phyloP scores from a whole-genome alignment of 2,888 invertebrate species.

The Phorcus lineatus region DNA sequence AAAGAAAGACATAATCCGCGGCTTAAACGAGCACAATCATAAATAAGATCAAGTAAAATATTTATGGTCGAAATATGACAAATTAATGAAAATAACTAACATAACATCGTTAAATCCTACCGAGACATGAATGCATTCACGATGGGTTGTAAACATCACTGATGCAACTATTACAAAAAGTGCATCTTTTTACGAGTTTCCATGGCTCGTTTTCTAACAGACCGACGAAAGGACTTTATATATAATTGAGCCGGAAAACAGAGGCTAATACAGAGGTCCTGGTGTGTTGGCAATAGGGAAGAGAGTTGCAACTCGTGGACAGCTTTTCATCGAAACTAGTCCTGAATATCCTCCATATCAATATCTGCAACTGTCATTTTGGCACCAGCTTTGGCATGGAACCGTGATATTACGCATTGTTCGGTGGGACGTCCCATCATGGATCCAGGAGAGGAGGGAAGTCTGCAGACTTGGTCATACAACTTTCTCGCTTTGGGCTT shows the following conservation, averaged over 20 bases:
- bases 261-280: not conserved
- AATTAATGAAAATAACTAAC: no score
- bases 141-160: no score
- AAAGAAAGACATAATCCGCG: no score
- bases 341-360: not conserved
- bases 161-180: no score
- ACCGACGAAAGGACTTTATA: not conserved
- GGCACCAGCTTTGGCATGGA: not conserved
- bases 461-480: not conserved
- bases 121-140: no score
- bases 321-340: not conserved
- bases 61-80: no score
- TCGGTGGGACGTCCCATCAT: not conserved
- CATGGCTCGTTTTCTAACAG: no score
- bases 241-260: not conserved
- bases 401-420: not conserved
- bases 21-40: no score
- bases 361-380: not conserved
- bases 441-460: not conserved
- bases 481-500: not conserved
- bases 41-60: no score
- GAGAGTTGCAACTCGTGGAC: not conserved
- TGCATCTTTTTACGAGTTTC: no score
- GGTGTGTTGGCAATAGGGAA: not conserved
- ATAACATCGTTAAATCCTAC: no score